phyloP scores from a whole-genome alignment of 2,888 invertebrate species.

The Dryobotodes eremita region DNA sequence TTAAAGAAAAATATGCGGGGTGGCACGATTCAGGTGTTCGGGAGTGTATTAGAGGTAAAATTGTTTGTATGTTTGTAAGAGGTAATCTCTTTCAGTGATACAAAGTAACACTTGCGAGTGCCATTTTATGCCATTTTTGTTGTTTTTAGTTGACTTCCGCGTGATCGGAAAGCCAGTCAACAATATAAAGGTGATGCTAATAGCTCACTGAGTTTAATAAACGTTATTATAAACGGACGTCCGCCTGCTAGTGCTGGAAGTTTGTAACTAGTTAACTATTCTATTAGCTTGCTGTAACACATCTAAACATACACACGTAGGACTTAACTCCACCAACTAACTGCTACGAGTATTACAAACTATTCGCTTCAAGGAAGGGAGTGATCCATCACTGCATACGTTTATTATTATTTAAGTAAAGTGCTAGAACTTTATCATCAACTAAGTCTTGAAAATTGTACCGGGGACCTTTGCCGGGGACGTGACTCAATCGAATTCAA shows the following conservation, averaged over 20 bases:
- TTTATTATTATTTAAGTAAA: slow-evolving; percentile 20
- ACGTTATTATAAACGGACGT: slow-evolving; percentile 34
- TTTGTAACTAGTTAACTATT: slow-evolving; percentile 51
- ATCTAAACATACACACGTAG: slow-evolving; percentile 18
- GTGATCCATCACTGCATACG: slow-evolving; percentile 5
- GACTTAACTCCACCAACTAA: slow-evolving; percentile 31
- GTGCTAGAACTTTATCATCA: slow-evolving; percentile 13
- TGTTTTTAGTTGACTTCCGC: too few relatives aligned
- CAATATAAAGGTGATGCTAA: neutral
- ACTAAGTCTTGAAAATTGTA: slow-evolving; percentile 8
- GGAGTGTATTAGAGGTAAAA: too few relatives aligned
- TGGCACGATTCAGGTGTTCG: too few relatives aligned
- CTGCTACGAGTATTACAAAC: slow-evolving; percentile 55
- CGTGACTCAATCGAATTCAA: slow-evolving; percentile 21
- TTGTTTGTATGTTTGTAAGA: too few relatives aligned
- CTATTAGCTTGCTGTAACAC: slow-evolving; percentile 34
- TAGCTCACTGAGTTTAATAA: slow-evolving; percentile 3
- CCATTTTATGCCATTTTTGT: too few relatives aligned
- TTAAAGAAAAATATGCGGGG: too few relatives aligned
- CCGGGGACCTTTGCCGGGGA: neutral
- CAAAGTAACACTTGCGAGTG: too few relatives aligned
- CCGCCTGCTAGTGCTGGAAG: slow-evolving; percentile 30
- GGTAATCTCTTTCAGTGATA: too few relatives aligned
- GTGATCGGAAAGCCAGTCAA: too few relatives aligned
- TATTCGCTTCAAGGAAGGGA: slow-evolving; percentile 20